Conservation (phyloP, 2,797 vertebrate genomes). For the Cyclura pinguis region DNA sequence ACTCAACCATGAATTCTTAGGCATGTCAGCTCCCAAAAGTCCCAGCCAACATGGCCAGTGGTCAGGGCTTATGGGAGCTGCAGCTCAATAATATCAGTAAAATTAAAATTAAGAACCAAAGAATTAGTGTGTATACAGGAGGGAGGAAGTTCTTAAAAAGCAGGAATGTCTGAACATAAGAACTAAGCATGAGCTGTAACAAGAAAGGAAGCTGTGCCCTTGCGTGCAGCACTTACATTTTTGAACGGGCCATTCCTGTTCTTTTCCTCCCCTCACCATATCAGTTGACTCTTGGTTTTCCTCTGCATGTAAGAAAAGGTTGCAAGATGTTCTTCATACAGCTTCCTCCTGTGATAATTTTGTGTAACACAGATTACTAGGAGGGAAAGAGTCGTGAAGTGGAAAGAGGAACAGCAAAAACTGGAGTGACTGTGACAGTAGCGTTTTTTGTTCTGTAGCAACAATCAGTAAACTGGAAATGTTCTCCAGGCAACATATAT, state of each 20-base stretch:
- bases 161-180: background rate
- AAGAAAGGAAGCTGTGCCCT: background rate
- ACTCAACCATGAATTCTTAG: too few species aligned
- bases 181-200: background rate
- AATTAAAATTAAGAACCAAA: too few species aligned
- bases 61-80: too few species aligned
- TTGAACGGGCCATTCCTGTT: background rate
- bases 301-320: background rate
- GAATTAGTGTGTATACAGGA: background rate
- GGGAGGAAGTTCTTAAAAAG: background rate
- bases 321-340: background rate
- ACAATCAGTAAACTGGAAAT: background rate
- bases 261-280: background rate
- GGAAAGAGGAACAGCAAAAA: background rate
- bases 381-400: background rate
- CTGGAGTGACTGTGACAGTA: background rate
- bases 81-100: too few species aligned
- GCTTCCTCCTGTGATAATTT: background rate
- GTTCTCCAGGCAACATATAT: constrained; percentile 26
- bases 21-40: too few species aligned
- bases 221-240: background rate
- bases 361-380: background rate
- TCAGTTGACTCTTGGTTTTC: background rate
- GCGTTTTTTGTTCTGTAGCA: background rate
- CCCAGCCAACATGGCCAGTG: too few species aligned